These are phyloP conservation scores for Palythoa grandiflora DNA, from an alignment of 92 coral and sea anemone species.

Conservation along the genomic window DNA sequence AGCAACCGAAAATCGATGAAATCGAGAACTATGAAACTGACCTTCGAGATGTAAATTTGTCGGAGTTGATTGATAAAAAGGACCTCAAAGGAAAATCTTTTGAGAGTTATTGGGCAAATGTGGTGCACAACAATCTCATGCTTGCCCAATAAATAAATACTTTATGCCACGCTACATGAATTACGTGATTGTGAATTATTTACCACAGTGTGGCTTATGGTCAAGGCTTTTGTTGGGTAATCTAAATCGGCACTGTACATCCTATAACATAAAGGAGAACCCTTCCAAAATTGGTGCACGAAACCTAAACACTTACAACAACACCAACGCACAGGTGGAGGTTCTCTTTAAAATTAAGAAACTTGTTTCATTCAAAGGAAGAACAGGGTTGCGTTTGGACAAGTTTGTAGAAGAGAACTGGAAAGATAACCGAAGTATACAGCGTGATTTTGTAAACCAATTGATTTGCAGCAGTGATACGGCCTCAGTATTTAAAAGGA, in stretches of 20 bases:
- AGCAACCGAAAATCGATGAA: no score
- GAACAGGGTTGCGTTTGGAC: slow-evolving; percentile 9
- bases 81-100: no score
- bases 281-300: not conserved
- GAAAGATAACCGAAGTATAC: slow-evolving; percentile 31
- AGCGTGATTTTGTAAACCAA: slow-evolving; percentile 23
- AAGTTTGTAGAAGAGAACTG: slow-evolving; percentile 43
- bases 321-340: slow-evolving; percentile 39
- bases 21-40: no score
- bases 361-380: not conserved
- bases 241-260: slow-evolving; percentile 6
- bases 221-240: slow-evolving; percentile 40
- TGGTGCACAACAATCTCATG: not conserved
- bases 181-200: slow-evolving; percentile 23
- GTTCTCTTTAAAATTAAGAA: slow-evolving; percentile 30
- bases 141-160: not conserved
- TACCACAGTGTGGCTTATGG: slow-evolving; percentile 27
- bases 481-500: not conserved
- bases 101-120: not conserved
- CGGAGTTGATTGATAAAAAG: no score
- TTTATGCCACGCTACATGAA: not conserved
- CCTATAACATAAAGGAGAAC: not conserved
- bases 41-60: no score
- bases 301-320: not conserved
- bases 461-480: not conserved